These are phyloP conservation scores for Chromoteleia sp. DNA, from an alignment of 2,888 invertebrate species.

Conservation along the genomic window DNA sequence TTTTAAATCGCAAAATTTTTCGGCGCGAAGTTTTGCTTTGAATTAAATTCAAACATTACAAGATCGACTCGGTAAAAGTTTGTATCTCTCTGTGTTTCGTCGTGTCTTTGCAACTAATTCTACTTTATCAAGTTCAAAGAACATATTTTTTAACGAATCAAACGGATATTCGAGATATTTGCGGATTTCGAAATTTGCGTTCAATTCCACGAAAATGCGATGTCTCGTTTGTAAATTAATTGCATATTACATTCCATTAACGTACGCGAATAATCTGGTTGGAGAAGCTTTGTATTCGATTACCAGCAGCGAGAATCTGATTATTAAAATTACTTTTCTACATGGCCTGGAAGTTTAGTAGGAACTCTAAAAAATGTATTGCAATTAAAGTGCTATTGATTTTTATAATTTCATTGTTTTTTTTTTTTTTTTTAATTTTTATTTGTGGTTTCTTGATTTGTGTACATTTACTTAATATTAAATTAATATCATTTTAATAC, in stretches of 20 bases:
- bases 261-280: constrained; percentile 5
- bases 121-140: constrained; percentile 7
- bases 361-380: no score
- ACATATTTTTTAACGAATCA: constrained; percentile 8
- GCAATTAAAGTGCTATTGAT: no score
- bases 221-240: not conserved
- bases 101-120: constrained; percentile 32
- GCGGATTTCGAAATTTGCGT: not conserved
- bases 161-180: constrained; percentile 6
- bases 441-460: no score
- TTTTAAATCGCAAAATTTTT: constrained; percentile 15
- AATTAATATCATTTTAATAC: no score
- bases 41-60: constrained; percentile 4
- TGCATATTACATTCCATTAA: constrained; percentile 1
- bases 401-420: no score
- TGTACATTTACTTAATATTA: no score
- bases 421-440: no score
- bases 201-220: not conserved
- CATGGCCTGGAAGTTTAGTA: no score
- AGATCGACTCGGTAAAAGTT: constrained; percentile 19
- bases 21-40: constrained; percentile 23
- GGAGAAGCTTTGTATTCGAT: constrained; percentile 26
- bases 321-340: constrained; percentile 22
- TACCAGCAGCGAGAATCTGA: not conserved
- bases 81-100: constrained; percentile 24